Base-by-base conservation (phyloP, 2,888 invertebrate species). In the Diarsia dahlii region DNA sequence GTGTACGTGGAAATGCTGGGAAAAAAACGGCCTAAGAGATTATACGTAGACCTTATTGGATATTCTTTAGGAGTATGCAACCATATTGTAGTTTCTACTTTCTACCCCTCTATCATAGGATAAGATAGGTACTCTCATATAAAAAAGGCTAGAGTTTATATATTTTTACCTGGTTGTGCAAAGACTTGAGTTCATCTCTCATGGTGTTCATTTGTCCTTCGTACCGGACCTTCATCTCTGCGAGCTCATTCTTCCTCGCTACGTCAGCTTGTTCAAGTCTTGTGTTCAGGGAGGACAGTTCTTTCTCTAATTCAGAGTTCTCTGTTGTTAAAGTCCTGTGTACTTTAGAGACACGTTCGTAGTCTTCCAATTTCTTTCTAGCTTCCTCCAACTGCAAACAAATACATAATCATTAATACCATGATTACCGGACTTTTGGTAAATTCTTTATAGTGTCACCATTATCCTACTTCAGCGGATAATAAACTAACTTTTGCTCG, bases 301-400 rank as follows among this genome's bases (percentile, higher is more conserved):
- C 99, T 45, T 97, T 97, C 86, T 98, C 98, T 84, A 98, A 95
- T 39, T 97, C 97, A 0, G 97, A 97, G 74, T 98, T 98, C 87
- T 98, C 98, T 3, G 98, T 98, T 73, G 98, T 97, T 64, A 98
- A 97, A 76, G 97, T 98, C 83, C 98, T 97, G 90, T 99, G 98
- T 28, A 98, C 97, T 94, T 99, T 98, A 63, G 98, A 98, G 4
- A 99, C 98, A 92, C 98, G 98, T 90, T 98, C 98, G 92, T 98
- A 99, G 93, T 99, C 99, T 90, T 98, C 98, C 52, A 99, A 93
- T 92, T 98, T 98, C 87, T 97, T 97, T 84, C 97, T 97, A 3
- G 98, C 94, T 90, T 98, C 99, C 86, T 99, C 99, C 91, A 98
- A 97, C n/a, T n/a, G n/a, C n/a, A n/a, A n/a, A n/a, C n/a, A n/a